Evolutionary conservation across 2,888 invertebrate genomes (phyloP).

Genomic region (Hirtodrosophila histrioides): DNA sequence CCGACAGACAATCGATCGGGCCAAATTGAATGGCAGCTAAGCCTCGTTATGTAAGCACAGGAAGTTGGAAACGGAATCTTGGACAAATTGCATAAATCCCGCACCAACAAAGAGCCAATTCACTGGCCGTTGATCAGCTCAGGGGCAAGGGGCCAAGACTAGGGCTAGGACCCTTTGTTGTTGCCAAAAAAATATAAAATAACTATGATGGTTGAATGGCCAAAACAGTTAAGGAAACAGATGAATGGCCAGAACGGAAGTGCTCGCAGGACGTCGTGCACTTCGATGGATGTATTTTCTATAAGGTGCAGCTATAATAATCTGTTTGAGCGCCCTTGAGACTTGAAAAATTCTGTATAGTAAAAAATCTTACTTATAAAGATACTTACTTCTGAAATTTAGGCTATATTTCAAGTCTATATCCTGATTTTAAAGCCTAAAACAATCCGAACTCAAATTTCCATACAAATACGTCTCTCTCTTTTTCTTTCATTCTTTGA

Average conservation of each 20-base stretch:
- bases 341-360: background rate
- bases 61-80: slow-evolving; percentile 49
- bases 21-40: slow-evolving; percentile 42
- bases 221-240: slow-evolving; percentile 57
- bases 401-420: too few species aligned
- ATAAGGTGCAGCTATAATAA: slow-evolving; percentile 4
- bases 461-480: too few species aligned
- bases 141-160: slow-evolving; percentile 12
- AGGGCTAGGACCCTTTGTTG: slow-evolving; percentile 28
- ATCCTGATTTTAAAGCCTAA: too few species aligned
- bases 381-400: too few species aligned
- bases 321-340: background rate
- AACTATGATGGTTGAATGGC: slow-evolving; percentile 28
- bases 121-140: slow-evolving; percentile 23
- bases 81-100: slow-evolving; percentile 63
- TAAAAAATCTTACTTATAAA: background rate
- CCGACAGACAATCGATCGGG: slow-evolving; percentile 17
- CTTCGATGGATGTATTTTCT: slow-evolving; percentile 18
- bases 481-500: too few species aligned
- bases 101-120: slow-evolving; percentile 28
- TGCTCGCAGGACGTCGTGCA: slow-evolving; percentile 23
- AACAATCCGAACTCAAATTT: too few species aligned
- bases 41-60: slow-evolving; percentile 57
- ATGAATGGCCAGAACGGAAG: slow-evolving; percentile 59
- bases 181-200: slow-evolving; percentile 42